These are phyloP conservation scores for Thryonomys swinderianus DNA, from an alignment of 2,113 vertebrate genomes.

Conservation along the genomic window DNA sequence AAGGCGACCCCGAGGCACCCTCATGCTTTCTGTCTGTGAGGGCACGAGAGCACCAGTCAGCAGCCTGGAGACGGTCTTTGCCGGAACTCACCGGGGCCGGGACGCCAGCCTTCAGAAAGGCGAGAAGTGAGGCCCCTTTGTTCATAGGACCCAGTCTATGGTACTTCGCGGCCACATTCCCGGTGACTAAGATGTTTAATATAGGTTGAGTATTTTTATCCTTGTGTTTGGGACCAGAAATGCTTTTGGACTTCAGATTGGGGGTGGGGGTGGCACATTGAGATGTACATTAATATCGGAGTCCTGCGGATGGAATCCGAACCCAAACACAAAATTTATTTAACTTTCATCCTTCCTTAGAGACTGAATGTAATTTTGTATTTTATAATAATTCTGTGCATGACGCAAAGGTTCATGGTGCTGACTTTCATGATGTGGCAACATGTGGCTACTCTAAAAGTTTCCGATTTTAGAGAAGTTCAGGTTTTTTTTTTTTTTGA, in stretches of 20 bases:
- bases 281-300: background rate
- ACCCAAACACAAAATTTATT: background rate
- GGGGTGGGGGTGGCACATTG: background rate
- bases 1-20: background rate
- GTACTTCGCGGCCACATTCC: background rate
- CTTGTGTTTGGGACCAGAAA: background rate
- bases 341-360: background rate
- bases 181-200: background rate
- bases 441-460: background rate
- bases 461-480: background rate
- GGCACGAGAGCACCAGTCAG: background rate
- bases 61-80: background rate
- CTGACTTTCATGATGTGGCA: background rate
- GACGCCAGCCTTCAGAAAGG: background rate
- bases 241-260: background rate
- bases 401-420: background rate
- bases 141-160: background rate
- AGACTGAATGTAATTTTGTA: background rate
- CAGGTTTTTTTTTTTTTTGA: no score
- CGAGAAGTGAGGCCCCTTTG: background rate
- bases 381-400: background rate
- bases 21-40: background rate
- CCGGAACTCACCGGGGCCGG: background rate
- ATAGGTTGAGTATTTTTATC: background rate
- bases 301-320: background rate